Conservation (phyloP, 2,797 vertebrate genomes). For the Myotis daubentonii region DNA sequence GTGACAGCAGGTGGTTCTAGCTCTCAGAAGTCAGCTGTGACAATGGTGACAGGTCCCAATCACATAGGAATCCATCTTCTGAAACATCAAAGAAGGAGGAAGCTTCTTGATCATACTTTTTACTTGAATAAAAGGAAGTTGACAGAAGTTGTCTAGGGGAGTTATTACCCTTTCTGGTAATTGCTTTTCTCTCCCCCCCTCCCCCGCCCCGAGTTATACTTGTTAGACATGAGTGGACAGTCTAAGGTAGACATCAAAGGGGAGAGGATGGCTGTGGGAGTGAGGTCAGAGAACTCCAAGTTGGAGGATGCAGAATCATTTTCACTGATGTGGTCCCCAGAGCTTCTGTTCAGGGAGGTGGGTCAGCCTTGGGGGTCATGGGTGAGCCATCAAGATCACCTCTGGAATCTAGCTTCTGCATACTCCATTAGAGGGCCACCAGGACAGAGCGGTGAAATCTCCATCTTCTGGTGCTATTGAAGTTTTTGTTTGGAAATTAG, state of each 20-base stretch:
- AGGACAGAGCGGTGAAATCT: background rate
- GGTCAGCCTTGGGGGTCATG: background rate
- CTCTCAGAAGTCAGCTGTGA: background rate
- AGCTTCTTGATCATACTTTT: slow-evolving; percentile 18
- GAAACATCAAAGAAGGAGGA: background rate
- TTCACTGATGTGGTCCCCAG: background rate
- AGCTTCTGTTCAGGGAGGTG: background rate
- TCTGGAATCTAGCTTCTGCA: background rate
- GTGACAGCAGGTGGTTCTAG: background rate
- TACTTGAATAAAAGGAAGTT: background rate
- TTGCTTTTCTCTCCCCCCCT: background rate
- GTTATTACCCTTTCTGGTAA: background rate
- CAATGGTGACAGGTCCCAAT: background rate
- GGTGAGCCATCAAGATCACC: background rate
- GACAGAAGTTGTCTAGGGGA: background rate
- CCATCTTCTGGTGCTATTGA: background rate
- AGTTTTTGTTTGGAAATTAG: slow-evolving; percentile 28
- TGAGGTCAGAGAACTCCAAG: background rate
- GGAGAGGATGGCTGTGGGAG: background rate
- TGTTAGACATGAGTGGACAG: background rate
- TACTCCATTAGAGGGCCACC: fast-evolving
- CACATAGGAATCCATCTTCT: background rate
- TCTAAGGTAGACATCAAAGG: background rate
- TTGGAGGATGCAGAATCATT: background rate
- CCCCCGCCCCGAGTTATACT: background rate